phyloP scores from a whole-genome alignment of 2,797 vertebrate species.

The Smutsia gigantea region DNA sequence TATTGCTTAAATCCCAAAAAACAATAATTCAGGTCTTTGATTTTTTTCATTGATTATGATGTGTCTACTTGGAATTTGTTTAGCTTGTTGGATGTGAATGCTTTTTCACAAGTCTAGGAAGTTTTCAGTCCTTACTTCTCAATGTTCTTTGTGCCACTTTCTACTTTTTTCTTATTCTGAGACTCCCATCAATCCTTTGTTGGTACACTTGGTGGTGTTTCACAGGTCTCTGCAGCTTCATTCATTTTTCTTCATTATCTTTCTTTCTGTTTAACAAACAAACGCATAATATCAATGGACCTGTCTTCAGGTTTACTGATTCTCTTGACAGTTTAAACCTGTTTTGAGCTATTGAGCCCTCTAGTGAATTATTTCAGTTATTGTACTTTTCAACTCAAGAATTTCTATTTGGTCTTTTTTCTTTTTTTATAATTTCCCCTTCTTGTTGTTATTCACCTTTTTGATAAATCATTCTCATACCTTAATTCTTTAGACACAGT shows the following conservation, averaged over 20 bases:
- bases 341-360: background rate
- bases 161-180: background rate
- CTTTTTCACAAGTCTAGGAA: conserved; percentile 4
- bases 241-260: conserved; percentile 9
- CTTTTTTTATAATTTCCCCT: background rate
- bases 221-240: background rate
- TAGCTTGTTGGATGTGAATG: background rate
- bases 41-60: background rate
- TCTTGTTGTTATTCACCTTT: background rate
- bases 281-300: background rate
- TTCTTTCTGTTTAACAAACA: background rate
- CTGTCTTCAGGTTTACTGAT: background rate
- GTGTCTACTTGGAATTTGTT: background rate
- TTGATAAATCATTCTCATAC: background rate
- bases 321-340: background rate
- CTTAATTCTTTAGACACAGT: background rate
- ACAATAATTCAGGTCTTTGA: background rate
- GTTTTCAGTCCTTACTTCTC: background rate
- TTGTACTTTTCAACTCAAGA: background rate
- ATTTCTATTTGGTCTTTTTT: background rate
- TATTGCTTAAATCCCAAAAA: conserved; percentile 30
- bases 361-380: background rate
- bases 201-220: background rate
- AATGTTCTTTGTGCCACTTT: background rate
- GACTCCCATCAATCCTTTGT: background rate